A percentile compares a stretch with the other conserved stretches of the same genome.
These are phyloP conservation scores for Oopsacas minuta DNA, from an alignment of 37 sponge, comb jelly and placozoan genomes.

Conservation along the genomic window DNA sequence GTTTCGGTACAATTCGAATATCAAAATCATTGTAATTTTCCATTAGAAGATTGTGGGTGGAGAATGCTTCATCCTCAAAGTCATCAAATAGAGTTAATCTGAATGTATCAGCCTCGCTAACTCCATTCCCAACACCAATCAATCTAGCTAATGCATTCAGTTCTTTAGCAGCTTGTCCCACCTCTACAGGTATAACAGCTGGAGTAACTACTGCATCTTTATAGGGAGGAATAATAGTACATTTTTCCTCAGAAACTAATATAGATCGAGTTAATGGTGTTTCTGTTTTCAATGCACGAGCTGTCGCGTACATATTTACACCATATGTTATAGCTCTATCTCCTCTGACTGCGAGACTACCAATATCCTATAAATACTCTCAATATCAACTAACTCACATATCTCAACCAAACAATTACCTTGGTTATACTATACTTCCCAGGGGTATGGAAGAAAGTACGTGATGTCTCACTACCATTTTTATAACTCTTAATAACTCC, in stretches of 20 bases:
- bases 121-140: conserved; percentile 2
- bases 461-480: neutral
- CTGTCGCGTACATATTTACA: conserved; percentile 39
- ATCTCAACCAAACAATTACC: too few relatives aligned
- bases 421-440: neutral
- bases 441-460: neutral
- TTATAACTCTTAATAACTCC: conserved; percentile 42
- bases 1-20: neutral
- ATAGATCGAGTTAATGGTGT: neutral
- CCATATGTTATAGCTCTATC: conserved; percentile 42
- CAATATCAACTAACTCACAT: too few relatives aligned
- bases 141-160: neutral
- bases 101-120: conserved; percentile 24
- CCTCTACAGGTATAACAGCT: neutral
- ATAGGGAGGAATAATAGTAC: neutral
- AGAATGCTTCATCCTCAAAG: conserved; percentile 15
- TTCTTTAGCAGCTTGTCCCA: conserved; percentile 8
- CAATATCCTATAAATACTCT: neutral
- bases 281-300: neutral
- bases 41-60: neutral
- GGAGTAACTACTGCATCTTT: neutral
- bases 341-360: conserved; percentile 31
- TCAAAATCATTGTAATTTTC: neutral
- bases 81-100: conserved; percentile 28
- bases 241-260: neutral